Percentiles rank a stretch among this genome's conserved stretches.
These are phyloP conservation scores for Lasioglossum oenotherae DNA, from an alignment of 2,888 invertebrate genomes.

Conservation along the genomic window DNA sequence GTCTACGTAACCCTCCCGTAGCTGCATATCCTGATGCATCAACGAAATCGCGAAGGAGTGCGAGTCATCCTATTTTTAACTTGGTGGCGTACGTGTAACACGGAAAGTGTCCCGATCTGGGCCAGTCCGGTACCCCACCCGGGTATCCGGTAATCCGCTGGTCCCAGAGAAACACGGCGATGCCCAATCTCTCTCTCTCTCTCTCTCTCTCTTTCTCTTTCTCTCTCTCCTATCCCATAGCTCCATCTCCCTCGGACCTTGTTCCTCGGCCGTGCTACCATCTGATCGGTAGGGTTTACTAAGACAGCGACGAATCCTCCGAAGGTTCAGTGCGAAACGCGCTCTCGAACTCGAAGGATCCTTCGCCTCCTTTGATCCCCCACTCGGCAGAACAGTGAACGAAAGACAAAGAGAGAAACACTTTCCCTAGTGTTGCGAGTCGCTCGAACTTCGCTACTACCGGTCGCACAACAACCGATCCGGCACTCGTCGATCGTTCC, in stretches of 20 bases:
- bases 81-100: slow-evolving; percentile 67
- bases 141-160: slow-evolving; percentile 62
- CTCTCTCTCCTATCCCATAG: slow-evolving; percentile 30
- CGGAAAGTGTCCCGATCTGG: slow-evolving; percentile 76
- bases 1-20: not conserved
- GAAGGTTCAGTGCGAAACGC: slow-evolving; percentile 82
- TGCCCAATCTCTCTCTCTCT: slow-evolving; percentile 20
- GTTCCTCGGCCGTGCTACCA: slow-evolving; percentile 53
- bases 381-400: slow-evolving; percentile 13
- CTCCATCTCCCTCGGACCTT: slow-evolving; percentile 63
- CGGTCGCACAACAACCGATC: slow-evolving; percentile 2
- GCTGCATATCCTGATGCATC: slow-evolving; percentile 30
- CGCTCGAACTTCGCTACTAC: slow-evolving; percentile 16
- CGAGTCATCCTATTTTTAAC: slow-evolving; percentile 62
- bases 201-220: slow-evolving; percentile 22
- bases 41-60: slow-evolving; percentile 19
- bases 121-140: slow-evolving; percentile 71
- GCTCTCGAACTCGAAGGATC: slow-evolving; percentile 80
- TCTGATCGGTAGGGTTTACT: slow-evolving; percentile 77
- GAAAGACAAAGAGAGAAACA: slow-evolving; percentile 28
- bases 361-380: slow-evolving; percentile 68
- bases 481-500: slow-evolving; percentile 32
- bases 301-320: slow-evolving; percentile 79
- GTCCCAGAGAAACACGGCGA: slow-evolving; percentile 55
- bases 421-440: slow-evolving; percentile 29